Evolutionary conservation across 2,113 vertebrate genomes (phyloP).

Genomic region (Eubucco bourcierii): DNA sequence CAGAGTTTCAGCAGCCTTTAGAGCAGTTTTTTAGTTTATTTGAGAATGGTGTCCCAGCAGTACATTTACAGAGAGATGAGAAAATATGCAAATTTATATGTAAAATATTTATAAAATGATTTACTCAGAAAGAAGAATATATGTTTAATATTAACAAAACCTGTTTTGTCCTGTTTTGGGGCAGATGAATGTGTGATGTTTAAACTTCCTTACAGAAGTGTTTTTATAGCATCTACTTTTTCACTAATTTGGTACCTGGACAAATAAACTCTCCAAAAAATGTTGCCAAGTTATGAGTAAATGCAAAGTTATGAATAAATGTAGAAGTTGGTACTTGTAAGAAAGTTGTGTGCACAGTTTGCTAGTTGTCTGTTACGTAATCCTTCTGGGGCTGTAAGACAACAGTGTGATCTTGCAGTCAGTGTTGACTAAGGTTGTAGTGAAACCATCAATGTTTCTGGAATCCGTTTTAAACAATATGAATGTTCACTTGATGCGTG

Average conservation of each 20-base stretch:
- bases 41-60: not conserved
- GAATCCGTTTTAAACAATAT: not conserved
- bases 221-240: not conserved
- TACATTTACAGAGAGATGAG: not conserved
- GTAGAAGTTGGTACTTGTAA: not conserved
- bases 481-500: not conserved
- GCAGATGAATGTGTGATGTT: not conserved
- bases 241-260: not conserved
- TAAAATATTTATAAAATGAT: not conserved
- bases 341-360: not conserved
- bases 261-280: accelerated
- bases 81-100: not conserved
- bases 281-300: not conserved
- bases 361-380: not conserved
- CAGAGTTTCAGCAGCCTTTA: not conserved
- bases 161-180: not conserved
- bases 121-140: not conserved
- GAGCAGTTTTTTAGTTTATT: not conserved
- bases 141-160: not conserved
- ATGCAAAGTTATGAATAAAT: not conserved
- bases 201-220: not conserved
- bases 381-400: not conserved
- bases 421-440: not conserved
- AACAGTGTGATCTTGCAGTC: not conserved
- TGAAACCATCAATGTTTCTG: not conserved